Percentiles rank a stretch among this genome's conserved stretches.
Evolutionary conservation across 2,113 vertebrate species (phyloP).

Genomic region (Macquaria ambigua): DNA sequence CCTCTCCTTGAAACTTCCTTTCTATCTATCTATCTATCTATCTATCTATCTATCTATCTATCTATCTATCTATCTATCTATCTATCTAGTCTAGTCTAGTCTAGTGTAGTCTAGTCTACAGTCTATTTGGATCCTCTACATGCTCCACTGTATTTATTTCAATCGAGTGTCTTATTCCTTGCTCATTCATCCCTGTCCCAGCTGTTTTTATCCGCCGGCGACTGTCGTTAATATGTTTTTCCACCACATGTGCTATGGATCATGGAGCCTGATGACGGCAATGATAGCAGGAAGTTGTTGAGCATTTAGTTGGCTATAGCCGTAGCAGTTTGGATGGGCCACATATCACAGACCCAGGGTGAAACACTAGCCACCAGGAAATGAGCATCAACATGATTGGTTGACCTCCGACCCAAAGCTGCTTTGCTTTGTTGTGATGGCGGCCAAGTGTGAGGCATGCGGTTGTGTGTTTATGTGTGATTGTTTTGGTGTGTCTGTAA

Average conservation of each 20-base stretch:
- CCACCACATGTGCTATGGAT: constrained; percentile 60
- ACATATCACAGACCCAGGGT: constrained; percentile 30
- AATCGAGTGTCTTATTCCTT: constrained; percentile 37
- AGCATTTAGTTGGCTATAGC: constrained; percentile 24
- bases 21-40: constrained; percentile 28
- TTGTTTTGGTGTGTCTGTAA: neutral
- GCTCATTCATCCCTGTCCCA: constrained; percentile 54
- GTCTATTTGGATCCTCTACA: constrained; percentile 25
- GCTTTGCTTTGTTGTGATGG: constrained; percentile 69
- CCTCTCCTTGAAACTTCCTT: constrained; percentile 46
- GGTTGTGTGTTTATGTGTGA: constrained; percentile 36
- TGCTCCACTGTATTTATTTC: constrained; percentile 22
- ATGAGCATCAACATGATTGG: constrained; percentile 41
- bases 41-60: constrained; percentile 37
- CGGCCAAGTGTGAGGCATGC: constrained; percentile 10
- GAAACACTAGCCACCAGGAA: constrained; percentile 54
- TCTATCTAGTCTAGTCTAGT: neutral
- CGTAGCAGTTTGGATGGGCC: constrained; percentile 28
- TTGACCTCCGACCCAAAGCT: constrained; percentile 40
- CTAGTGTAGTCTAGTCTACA: neutral
- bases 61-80: constrained; percentile 19
- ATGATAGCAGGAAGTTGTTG: constrained; percentile 61
- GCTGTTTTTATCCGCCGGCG: constrained; percentile 50
- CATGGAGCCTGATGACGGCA: constrained; percentile 33
- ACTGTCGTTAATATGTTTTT: constrained; percentile 51